These are phyloP conservation scores for Furcula furcula DNA, from an alignment of 2,888 invertebrate genomes.

Conservation along the genomic window DNA sequence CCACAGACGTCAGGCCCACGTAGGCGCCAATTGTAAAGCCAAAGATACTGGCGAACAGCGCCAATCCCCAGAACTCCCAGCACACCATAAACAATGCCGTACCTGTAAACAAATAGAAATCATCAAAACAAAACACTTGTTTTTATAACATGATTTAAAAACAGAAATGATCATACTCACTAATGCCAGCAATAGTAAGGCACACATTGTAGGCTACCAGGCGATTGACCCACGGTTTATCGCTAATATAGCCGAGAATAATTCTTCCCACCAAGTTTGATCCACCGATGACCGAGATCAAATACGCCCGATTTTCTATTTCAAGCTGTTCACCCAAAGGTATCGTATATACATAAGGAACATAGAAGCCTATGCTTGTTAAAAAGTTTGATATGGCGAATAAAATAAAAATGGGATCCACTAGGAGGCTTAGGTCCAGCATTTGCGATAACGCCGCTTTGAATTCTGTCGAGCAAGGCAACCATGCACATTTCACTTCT, in stretches of 20 bases:
- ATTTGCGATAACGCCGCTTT: conserved; percentile 88
- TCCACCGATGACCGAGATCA: conserved; percentile 91
- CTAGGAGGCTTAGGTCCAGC: conserved; percentile 92
- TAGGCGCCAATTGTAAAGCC: conserved; percentile 97
- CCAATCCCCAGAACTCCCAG: conserved; percentile 86
- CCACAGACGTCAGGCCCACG: conserved; percentile 97
- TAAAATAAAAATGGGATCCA: conserved; percentile 92
- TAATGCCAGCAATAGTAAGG: conserved; percentile 92
- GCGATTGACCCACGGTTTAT: conserved; percentile 95
- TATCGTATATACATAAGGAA: conserved; percentile 94
- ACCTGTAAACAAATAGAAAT: conserved; percentile 71
- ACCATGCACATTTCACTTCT: conserved; percentile 77
- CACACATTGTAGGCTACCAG: conserved; percentile 94
- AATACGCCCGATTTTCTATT: conserved; percentile 84
- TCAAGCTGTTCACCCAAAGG: conserved; percentile 86
- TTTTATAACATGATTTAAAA: conserved; percentile 3
- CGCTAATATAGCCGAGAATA: conserved; percentile 92
- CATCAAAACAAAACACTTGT: not conserved
- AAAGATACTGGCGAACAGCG: conserved; percentile 89
- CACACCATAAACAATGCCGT: conserved; percentile 91
- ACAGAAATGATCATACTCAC: conserved; percentile 76
- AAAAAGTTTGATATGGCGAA: conserved; percentile 97
- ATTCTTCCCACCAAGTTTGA: conserved; percentile 96
- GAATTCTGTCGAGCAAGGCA: conserved; percentile 86
- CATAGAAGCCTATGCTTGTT: conserved; percentile 96